Evolutionary conservation across 2,797 vertebrate species (phyloP).

Genomic region (Nannoperca obscura): DNA sequence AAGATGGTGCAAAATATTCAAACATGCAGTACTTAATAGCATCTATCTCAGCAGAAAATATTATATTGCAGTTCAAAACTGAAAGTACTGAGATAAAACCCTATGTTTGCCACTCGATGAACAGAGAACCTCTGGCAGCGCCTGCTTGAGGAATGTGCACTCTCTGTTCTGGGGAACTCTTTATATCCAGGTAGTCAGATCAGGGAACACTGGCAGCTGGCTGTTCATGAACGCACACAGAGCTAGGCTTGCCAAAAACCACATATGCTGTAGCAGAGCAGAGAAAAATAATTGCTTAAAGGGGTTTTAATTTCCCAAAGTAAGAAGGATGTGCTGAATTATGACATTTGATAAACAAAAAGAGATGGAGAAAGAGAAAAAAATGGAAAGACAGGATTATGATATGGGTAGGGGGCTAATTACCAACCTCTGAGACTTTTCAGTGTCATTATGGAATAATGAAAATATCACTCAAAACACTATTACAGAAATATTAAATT

Average conservation of each 20-base stretch:
- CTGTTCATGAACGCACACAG: conserved; percentile 24
- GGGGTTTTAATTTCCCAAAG: conserved; percentile 63
- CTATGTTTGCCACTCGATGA: conserved; percentile 38
- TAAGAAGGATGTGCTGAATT: conserved; percentile 58
- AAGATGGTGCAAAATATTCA: background rate
- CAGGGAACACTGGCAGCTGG: conserved; percentile 48
- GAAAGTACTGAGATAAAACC: conserved; percentile 12
- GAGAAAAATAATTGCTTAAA: conserved; percentile 35
- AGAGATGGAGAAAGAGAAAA: conserved; percentile 27
- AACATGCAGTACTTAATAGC: background rate
- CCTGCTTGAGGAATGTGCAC: conserved; percentile 35
- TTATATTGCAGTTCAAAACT: background rate
- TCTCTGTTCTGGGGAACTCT: conserved; percentile 35
- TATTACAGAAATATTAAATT: conserved; percentile 70
- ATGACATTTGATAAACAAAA: conserved; percentile 57
- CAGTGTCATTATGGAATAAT: conserved; percentile 75
- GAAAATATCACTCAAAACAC: conserved; percentile 77
- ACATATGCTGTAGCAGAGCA: conserved; percentile 48
- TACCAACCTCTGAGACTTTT: conserved; percentile 64
- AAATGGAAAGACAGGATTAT: conserved; percentile 45
- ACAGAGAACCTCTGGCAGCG: conserved; percentile 34
- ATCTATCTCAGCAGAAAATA: conserved; percentile 15
- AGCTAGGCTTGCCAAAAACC: conserved; percentile 56
- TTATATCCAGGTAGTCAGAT: conserved; percentile 58
- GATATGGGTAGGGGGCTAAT: conserved; percentile 64